Conservation (phyloP, 1,140 invertebrate genomes). For the Mercenaria mercenaria region DNA sequence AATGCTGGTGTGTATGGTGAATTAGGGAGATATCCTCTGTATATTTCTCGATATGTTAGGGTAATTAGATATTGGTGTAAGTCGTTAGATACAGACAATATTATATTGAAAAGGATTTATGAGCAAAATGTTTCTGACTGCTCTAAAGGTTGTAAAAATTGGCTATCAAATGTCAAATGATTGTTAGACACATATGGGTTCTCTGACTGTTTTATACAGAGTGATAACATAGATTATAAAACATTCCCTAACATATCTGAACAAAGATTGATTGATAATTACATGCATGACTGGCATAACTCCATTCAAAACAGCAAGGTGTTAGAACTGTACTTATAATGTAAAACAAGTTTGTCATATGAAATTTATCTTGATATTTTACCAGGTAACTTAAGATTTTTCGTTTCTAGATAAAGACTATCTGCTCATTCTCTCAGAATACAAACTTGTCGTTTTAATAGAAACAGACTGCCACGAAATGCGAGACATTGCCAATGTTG, state of each 20-base stretch:
- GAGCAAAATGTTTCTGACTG: not conserved
- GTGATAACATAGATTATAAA: not conserved
- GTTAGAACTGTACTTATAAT: not conserved
- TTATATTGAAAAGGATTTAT: constrained; percentile 37
- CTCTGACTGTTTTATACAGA: not conserved
- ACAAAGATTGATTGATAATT: constrained; percentile 34
- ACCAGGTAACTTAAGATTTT: too few species aligned
- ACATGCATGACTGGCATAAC: constrained; percentile 14
- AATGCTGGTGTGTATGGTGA: constrained; percentile 35
- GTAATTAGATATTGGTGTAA: constrained; percentile 42
- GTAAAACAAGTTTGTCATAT: not conserved
- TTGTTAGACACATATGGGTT: constrained; percentile 42
- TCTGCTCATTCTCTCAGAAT: constrained; percentile 24
- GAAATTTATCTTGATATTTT: constrained; percentile 20
- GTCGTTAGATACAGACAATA: constrained; percentile 1
- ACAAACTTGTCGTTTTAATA: constrained; percentile 11
- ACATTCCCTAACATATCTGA: not conserved
- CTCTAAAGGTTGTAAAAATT: constrained; percentile 24
- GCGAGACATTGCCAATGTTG: not conserved
- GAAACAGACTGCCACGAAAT: not conserved
- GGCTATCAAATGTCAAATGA: constrained; percentile 10
- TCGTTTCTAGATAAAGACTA: too few species aligned
- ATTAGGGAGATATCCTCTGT: not conserved
- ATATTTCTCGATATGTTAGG: constrained; percentile 16
- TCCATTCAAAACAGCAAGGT: not conserved